These are phyloP conservation scores for Dorcus hopei DNA, from an alignment of 2,888 invertebrate genomes.

Conservation along the genomic window DNA sequence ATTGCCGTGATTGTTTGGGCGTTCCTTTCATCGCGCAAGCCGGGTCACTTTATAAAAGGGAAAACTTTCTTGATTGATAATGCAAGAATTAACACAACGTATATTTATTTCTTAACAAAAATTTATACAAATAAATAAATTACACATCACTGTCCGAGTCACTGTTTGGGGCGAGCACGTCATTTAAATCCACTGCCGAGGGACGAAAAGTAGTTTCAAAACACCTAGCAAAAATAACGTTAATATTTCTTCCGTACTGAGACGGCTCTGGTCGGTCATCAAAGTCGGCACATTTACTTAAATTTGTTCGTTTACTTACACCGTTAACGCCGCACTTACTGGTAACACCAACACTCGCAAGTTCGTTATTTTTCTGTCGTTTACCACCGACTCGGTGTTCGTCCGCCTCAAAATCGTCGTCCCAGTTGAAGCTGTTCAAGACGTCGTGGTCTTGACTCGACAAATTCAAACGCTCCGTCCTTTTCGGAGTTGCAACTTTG, in stretches of 20 bases:
- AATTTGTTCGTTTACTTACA: background rate
- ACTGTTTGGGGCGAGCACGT: slow-evolving; percentile 68
- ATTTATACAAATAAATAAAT: background rate
- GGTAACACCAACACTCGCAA: background rate
- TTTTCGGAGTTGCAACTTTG: slow-evolving; percentile 44
- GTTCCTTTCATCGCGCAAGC: too few species aligned
- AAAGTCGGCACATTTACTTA: slow-evolving; percentile 24
- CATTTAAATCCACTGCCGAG: slow-evolving; percentile 53
- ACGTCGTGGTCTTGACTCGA: slow-evolving; percentile 34
- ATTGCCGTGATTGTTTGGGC: too few species aligned
- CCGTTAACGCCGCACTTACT: background rate
- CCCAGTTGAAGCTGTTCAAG: slow-evolving; percentile 35
- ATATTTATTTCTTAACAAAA: background rate
- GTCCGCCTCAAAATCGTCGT: slow-evolving; percentile 29
- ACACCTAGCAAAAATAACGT: slow-evolving; percentile 68
- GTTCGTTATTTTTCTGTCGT: slow-evolving; percentile 1
- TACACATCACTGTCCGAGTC: slow-evolving; percentile 48
- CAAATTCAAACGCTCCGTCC: slow-evolving; percentile 19
- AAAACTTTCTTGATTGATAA: background rate
- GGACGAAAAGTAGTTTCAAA: slow-evolving; percentile 71
- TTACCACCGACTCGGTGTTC: slow-evolving; percentile 12
- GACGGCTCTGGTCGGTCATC: slow-evolving; percentile 60
- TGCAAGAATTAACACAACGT: background rate
- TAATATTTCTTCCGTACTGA: slow-evolving; percentile 54
- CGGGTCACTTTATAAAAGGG: too few species aligned